phyloP scores from a whole-genome alignment of 2,113 vertebrate species.

The Uria lomvia region DNA sequence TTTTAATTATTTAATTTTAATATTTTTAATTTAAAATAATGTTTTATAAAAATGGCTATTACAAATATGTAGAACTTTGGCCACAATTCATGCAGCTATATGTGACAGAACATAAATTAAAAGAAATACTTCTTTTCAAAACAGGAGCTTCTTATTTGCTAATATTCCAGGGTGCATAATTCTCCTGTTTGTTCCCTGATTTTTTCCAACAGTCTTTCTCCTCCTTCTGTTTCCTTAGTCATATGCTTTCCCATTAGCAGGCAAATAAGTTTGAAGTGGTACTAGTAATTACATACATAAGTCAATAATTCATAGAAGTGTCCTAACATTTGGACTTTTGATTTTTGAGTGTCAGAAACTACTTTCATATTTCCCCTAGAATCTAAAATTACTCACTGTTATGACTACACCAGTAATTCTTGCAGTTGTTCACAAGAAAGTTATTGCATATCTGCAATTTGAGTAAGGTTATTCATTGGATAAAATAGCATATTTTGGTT shows the following conservation, averaged over 20 bases:
- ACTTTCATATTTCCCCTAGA: background rate
- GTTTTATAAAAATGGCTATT: background rate
- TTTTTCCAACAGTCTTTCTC: background rate
- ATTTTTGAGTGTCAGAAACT: background rate
- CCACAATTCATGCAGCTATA: background rate
- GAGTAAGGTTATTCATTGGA: background rate
- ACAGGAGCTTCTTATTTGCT: background rate
- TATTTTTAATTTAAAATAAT: background rate
- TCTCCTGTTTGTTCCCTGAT: background rate
- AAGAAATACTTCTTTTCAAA: background rate
- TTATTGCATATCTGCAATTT: background rate
- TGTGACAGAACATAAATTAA: background rate
- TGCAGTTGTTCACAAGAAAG: background rate
- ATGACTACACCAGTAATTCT: background rate
- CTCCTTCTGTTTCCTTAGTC: background rate
- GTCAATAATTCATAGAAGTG: background rate
- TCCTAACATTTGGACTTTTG: background rate
- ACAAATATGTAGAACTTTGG: background rate
- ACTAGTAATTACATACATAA: background rate
- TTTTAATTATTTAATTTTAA: background rate
- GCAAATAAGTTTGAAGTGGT: background rate
- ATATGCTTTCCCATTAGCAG: background rate
- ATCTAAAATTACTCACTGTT: background rate
- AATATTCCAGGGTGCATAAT: background rate
- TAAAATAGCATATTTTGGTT: background rate